Base-by-base conservation (phyloP, 2,888 invertebrate species). In the Polia nebulosa region DNA sequence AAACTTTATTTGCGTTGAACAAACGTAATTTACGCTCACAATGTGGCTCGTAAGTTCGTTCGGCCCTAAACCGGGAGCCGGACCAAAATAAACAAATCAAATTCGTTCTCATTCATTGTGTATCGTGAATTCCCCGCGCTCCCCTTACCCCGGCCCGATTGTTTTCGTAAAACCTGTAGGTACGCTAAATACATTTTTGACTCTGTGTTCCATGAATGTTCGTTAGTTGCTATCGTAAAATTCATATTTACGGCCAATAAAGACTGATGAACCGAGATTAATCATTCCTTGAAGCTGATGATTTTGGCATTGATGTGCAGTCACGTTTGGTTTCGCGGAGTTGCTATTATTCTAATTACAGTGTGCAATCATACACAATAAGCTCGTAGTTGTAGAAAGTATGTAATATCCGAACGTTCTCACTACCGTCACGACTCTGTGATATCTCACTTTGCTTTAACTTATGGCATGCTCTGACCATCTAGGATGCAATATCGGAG, bases 21-120 rank as follows among this genome's bases (percentile, higher is more conserved):
- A 91, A 91, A 93, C 88, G 85, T 87, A 91, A 93, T 93, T 93
- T 92, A 88, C 88, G 89, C 82, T 83, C 85, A 91, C 93, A 93
- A 89, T 91, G 88, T 88, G 87, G 80, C 85, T 80, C 81, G 84
- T 85, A 85, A 90, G 88, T 89, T 89, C 77, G 82, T 78, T 72
- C 85, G 80, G 84, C 83, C 87, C 85, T 83, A 86, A 81, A 81
- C 77, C 81, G 84, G 83, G 76, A 88, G 82, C 83, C 72, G 81
- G 82, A 83, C 85, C 88, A 91, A 92, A 92, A 91, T 87, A 94
- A 94, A 94, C 91, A 93, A 90, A 89, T 89, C 88, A 86, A 87
- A 86, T 86, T 87, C 79, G 68, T 83, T 84, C 74, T 71, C 79
- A 78, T 77, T 83, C 81, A 83, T 78, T 81, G 82, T 84, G 79